phyloP scores from a whole-genome alignment of 2,888 invertebrate genomes.

The Nomada lathburiana region DNA sequence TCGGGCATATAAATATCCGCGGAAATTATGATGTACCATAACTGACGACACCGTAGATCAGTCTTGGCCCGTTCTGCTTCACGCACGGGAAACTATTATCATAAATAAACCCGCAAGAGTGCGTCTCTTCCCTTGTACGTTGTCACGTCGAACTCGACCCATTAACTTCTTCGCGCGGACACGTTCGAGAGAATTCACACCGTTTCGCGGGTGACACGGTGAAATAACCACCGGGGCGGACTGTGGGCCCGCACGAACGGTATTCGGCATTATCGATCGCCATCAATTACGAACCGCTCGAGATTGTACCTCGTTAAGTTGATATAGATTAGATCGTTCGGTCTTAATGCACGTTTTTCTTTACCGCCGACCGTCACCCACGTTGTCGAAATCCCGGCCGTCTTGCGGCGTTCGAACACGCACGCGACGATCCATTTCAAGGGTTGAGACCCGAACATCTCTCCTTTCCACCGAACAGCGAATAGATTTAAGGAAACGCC shows the following conservation, averaged over 20 bases:
- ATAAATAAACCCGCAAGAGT: constrained; percentile 61
- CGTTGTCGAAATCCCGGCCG: constrained; percentile 32
- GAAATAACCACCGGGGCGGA: constrained; percentile 3
- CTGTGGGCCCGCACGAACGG: constrained; percentile 28
- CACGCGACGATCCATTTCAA: constrained; percentile 13
- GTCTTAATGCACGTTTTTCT: constrained; percentile 39
- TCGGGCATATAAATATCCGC: constrained; percentile 65
- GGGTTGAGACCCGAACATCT: neutral
- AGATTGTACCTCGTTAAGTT: constrained; percentile 75
- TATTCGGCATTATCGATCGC: constrained; percentile 73
- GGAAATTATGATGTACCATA: constrained; percentile 72
- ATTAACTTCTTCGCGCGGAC: constrained; percentile 75
- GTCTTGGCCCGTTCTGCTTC: constrained; percentile 47
- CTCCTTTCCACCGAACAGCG: neutral
- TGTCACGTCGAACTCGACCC: constrained; percentile 71
- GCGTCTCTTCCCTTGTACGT: constrained; percentile 51
- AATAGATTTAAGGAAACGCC: neutral
- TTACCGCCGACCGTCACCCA: constrained; percentile 16
- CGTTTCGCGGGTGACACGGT: constrained; percentile 75
- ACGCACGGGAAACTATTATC: constrained; percentile 58
- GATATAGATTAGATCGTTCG: constrained; percentile 75
- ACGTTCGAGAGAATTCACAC: constrained; percentile 77
- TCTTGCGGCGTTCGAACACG: constrained; percentile 10
- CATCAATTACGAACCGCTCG: constrained; percentile 73
- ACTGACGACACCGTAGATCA: constrained; percentile 72